Evolutionary conservation across 1,140 invertebrate genomes (phyloP).

Genomic region (Tachypleus tridentatus): DNA sequence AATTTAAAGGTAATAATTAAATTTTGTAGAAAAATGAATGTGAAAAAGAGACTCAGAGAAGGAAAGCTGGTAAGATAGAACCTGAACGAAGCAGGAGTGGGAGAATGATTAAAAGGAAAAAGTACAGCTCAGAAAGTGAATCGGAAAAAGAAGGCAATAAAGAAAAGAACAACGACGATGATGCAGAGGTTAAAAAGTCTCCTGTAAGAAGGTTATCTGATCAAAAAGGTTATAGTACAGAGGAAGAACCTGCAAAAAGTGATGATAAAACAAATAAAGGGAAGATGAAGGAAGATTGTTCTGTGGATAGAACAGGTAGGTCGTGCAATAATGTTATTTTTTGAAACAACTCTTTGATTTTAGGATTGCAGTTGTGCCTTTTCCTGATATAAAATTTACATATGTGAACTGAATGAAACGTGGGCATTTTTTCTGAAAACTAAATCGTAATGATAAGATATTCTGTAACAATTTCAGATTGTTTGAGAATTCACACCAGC

Average conservation of each 20-base stretch:
- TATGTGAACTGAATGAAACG: too few relatives aligned
- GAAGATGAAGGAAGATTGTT: too few relatives aligned
- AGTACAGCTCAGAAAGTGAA: slow-evolving; percentile 35
- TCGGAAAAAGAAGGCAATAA: slow-evolving; percentile 20
- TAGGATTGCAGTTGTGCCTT: too few relatives aligned
- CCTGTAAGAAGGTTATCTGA: background rate
- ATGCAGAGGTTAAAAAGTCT: slow-evolving; percentile 14
- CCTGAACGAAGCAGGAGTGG: slow-evolving; percentile 54
- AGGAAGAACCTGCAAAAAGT: background rate
- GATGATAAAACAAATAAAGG: too few relatives aligned
- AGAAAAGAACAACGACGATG: slow-evolving; percentile 19
- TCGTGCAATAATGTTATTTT: too few relatives aligned
- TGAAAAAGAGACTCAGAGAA: background rate
- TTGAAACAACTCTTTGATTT: too few relatives aligned
- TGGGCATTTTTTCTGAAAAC: too few relatives aligned
- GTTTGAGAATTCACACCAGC: too few relatives aligned
- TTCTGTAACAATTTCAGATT: too few relatives aligned
- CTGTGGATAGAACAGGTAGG: too few relatives aligned
- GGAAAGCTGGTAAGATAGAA: slow-evolving; percentile 23
- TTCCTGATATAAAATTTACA: too few relatives aligned
- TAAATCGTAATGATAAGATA: too few relatives aligned
- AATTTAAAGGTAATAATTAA: background rate
- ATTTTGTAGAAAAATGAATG: slow-evolving; percentile 8
- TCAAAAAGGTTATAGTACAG: slow-evolving; percentile 10
- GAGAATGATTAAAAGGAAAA: slow-evolving; percentile 58